Base-by-base conservation (phyloP, 2,797 vertebrate genomes). In the Huso huso region DNA sequence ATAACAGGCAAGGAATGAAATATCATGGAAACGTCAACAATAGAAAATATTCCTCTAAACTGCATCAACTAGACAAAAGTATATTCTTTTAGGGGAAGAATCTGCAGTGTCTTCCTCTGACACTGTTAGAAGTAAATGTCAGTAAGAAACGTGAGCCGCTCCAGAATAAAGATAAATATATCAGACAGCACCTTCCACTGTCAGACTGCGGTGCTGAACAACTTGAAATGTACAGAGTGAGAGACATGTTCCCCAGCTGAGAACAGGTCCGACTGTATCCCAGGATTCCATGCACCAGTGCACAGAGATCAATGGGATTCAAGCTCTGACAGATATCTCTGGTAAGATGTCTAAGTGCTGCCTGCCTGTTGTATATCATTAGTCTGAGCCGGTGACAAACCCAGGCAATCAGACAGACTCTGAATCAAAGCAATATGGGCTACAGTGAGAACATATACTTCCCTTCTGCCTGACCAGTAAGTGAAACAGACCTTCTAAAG, bases 291-390 rank as follows among this genome's bases (percentile, higher is more conserved):
- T 78, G 75, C 74, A 68, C 65, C 23, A 68, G 73, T 58, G 65
- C 69, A 71, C 69, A 63, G 70, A 81, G 74, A 76, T 77, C 75
- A 79, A 74, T 78, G 70, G 71, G 48, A 69, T 69, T 72, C 76
- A 72, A 71, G 73, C 68, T 73, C 66, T 58, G 68, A 70, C 79
- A 74, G 48, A 37, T 65, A 64, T 52, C 72, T 52, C 58, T 60
- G 59, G 1, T 3, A 64, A 74, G 70, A 72, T 78, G 78, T 78
- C 75, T 76, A 73, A 75, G 73, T 49, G 53, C 37, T 37, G 74
- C 68, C 71, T 66, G 74, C 74, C 75, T 78, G 75, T 75, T 77
- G 77, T 77, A 78, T 78, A 77, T 80, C 77, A 80, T 80, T 80
- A 80, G 70, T 70, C 74, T 76, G 71, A 70, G 18, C 61, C 15